Base-by-base conservation (phyloP, 2,797 vertebrate species). In the Sebastes umbrosus region DNA sequence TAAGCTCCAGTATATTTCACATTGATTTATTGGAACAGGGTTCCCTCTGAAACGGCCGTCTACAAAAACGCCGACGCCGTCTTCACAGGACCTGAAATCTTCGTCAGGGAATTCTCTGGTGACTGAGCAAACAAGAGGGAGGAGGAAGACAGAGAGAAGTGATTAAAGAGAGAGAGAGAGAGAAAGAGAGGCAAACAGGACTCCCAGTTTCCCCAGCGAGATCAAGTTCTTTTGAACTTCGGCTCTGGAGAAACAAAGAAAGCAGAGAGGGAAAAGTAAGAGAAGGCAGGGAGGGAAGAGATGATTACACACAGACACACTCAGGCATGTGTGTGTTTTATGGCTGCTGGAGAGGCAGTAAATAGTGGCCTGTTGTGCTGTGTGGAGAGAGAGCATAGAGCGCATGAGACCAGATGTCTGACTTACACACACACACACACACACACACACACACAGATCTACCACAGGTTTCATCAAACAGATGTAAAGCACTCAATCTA, bases 271-370 rank as follows among this genome's bases (percentile, higher is more conserved):
- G 50, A 14, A 57, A 66, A 25, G 25, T 25, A 66, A 65, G 39
- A 66, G 52, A 67, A 25, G 58, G 9, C 13, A 54, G 27, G 24
- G 5, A 36, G 29, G 11, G 64, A 68, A 50, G n/a, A 74, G 65
- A 57, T 67, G 55, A 74, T 50, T 22, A 54, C 54, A 69, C 50
- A 55, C 67, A 71, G 20, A 81, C 64, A 83, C 69, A 81, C 71
- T 71, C 70, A 79, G 73, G 20, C 43, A 46, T 73, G 76, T 87
- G 76, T 87, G 86, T 89, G 88, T 84, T 93, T 92, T 93, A 94
- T 87, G 83, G 79, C 70, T 58, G 11, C 77, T 87, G 76, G 78
- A 52, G 78, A 78, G 84, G 88, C 88, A 81, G 81, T 92, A 92
- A 93, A 92, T 86, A 87, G 82, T 72, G 82, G 80, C 83, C 83